A percentile compares a stretch with the other conserved stretches of the same genome.
These are phyloP conservation scores for Drosophila tani DNA, from an alignment of 1,140 invertebrate genomes.

Conservation along the genomic window DNA sequence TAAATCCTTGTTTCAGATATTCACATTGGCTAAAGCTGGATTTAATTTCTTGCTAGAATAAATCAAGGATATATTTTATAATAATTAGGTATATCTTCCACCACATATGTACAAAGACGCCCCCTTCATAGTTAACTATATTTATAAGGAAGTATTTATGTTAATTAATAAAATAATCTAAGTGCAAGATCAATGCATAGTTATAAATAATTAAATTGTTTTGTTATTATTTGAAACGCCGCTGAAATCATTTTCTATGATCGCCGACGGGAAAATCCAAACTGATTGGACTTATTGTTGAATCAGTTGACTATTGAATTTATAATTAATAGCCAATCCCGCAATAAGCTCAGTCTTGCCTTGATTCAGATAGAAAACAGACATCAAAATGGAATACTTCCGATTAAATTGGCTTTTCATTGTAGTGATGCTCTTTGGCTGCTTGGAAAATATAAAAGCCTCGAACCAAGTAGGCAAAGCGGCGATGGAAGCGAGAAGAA, in stretches of 20 bases:
- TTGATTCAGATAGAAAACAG: not conserved
- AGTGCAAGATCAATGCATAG: not conserved
- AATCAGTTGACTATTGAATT: not conserved
- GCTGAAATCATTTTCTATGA: not conserved
- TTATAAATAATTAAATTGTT: no score
- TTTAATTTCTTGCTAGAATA: not conserved
- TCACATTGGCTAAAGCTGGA: slow-evolving; percentile 47
- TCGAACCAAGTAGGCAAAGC: no score
- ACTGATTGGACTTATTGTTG: not conserved
- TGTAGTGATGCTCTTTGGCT: no score
- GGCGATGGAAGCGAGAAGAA: no score
- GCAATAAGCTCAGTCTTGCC: not conserved
- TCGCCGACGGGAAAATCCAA: not conserved
- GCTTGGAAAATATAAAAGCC: no score
- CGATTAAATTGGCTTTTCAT: not conserved
- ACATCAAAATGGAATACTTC: not conserved
- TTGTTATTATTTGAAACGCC: not conserved
- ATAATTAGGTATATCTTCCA: not conserved
- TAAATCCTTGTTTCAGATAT: slow-evolving; percentile 49
- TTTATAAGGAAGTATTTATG: no score
- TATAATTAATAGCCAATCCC: not conserved
- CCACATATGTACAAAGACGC: not conserved
- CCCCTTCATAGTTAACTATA: not conserved
- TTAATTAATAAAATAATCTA: not conserved
- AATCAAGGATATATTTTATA: not conserved